A percentile compares a stretch with the other conserved stretches of the same genome.
These are phyloP conservation scores for Biston betularia DNA, from an alignment of 2,888 invertebrate genomes.

Conservation along the genomic window DNA sequence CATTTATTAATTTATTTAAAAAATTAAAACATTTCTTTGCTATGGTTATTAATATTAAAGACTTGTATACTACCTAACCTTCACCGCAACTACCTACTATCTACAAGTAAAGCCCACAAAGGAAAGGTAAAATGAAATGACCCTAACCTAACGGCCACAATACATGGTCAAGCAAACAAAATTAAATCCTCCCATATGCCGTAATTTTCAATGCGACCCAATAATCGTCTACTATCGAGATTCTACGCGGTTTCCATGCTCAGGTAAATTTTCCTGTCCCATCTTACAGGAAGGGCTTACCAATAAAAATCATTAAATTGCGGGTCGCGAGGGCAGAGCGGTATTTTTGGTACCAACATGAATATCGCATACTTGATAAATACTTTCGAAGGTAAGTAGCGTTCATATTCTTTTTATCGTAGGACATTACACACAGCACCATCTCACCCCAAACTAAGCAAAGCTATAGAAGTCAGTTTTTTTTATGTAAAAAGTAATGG, in stretches of 20 bases:
- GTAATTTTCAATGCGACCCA: slow-evolving; percentile 70
- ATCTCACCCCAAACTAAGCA: too few species aligned
- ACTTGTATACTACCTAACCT: background rate
- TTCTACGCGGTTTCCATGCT: slow-evolving; percentile 63
- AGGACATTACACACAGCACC: too few species aligned
- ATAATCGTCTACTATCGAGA: slow-evolving; percentile 75
- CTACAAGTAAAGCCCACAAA: slow-evolving; percentile 13
- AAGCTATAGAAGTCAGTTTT: too few species aligned
- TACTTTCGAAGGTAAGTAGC: background rate
- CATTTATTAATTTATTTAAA: too few species aligned
- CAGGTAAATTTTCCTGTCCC: slow-evolving; percentile 73
- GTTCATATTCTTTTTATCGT: background rate
- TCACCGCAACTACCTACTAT: background rate
- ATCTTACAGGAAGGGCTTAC: slow-evolving; percentile 62
- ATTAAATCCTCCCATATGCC: slow-evolving; percentile 55
- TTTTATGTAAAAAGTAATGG: too few species aligned
- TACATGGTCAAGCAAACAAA: slow-evolving; percentile 45
- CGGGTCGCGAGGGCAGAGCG: slow-evolving; percentile 59
- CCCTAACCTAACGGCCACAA: slow-evolving; percentile 17
- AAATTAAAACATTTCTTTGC: background rate
- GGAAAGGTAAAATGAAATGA: slow-evolving; percentile 30
- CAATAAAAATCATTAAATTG: slow-evolving; percentile 80
- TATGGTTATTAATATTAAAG: too few species aligned
- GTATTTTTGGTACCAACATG: slow-evolving; percentile 17
- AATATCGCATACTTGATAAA: slow-evolving; percentile 3